Evolutionary conservation across 2,797 vertebrate species (phyloP), one percentile per base, ranked within the genome.

Genomic region (Alcedo quadribrachys): DNA sequence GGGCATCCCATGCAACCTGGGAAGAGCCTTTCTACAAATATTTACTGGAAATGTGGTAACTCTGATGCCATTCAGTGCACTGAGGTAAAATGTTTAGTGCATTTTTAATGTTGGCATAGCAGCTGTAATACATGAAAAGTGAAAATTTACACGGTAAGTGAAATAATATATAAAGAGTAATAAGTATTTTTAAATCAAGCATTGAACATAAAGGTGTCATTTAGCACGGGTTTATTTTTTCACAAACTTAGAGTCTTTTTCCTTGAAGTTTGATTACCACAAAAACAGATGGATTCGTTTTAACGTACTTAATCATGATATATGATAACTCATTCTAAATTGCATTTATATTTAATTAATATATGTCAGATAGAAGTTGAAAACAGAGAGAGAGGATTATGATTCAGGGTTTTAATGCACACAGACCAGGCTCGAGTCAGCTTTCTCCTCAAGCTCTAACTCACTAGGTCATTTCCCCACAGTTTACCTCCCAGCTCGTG

Each of bases 151-250:
- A 35, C 1, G 28, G 70, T 95, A 91, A 24, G 25, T 35, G 60
- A 86, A 80, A 51, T 85, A 91, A 86, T 53, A 30, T 80, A 37
- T 82, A 84, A 75, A 89, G 53, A 81, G 12, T 62, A 85, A 84
- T 90, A 80, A 81, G 28, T 79, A 63, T 81, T 73, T 71, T 92
- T 43, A 61, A 67, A 68, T 74, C 35, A 65, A 33, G 27, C 21
- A 65, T 65, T 9, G 40, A 73, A 27, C 11, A 12, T 33, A 85
- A 90, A 80, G 58, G 40, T 22, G 7, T 66, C 6, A 15, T 58
- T 69, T 92, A 60, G 37, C 35, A 55, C 58, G 85, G 46, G n/a
- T 86, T 86, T 96, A n/a, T 88, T 55, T 87, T 95, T 94, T 90
- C 66, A 20, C 17, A 55, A 82, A 87, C n/a, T 51, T 85, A 42